Conservation (phyloP, 2,888 invertebrate genomes). For the Odontocolon sp. region DNA sequence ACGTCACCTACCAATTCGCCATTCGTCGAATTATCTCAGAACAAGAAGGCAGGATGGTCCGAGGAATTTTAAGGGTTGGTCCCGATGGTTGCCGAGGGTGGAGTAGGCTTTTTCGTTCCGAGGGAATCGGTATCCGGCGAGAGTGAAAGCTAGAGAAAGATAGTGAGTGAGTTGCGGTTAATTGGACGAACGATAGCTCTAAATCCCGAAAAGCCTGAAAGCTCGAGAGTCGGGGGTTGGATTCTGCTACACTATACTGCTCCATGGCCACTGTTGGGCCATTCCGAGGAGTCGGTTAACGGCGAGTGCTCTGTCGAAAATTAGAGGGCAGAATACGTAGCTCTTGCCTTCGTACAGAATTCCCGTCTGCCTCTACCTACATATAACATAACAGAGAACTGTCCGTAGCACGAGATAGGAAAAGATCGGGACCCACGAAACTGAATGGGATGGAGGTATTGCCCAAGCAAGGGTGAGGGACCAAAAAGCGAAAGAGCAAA, state of each 20-base stretch:
- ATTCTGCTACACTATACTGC: slow-evolving; percentile 4
- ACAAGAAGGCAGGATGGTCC: neutral
- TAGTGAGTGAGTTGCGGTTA: slow-evolving; percentile 64
- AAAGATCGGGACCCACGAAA: slow-evolving; percentile 29
- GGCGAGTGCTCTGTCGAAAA: slow-evolving; percentile 68
- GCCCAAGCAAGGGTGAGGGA: slow-evolving; percentile 32
- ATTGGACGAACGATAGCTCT: slow-evolving; percentile 74
- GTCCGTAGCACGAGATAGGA: slow-evolving; percentile 33
- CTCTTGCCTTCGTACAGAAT: slow-evolving; percentile 6
- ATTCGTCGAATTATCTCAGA: neutral
- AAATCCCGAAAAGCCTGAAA: slow-evolving; percentile 69
- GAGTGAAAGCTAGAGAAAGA: slow-evolving; percentile 52
- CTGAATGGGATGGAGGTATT: slow-evolving; percentile 16
- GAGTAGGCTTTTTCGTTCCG: slow-evolving; percentile 42
- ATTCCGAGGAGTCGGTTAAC: slow-evolving; percentile 53
- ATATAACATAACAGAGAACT: slow-evolving; percentile 21
- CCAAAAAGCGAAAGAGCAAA: slow-evolving; percentile 57
- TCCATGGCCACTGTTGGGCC: slow-evolving; percentile 31
- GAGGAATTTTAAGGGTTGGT: slow-evolving; percentile 35
- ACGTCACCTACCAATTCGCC: neutral
- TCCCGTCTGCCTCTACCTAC: neutral
- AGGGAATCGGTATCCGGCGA: slow-evolving; percentile 26
- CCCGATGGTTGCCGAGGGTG: slow-evolving; percentile 11
- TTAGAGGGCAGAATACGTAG: slow-evolving; percentile 67
- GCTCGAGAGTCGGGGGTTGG: slow-evolving; percentile 46